phyloP scores from a whole-genome alignment of 2,888 invertebrate species.

The Xestobium rufovillosum region DNA sequence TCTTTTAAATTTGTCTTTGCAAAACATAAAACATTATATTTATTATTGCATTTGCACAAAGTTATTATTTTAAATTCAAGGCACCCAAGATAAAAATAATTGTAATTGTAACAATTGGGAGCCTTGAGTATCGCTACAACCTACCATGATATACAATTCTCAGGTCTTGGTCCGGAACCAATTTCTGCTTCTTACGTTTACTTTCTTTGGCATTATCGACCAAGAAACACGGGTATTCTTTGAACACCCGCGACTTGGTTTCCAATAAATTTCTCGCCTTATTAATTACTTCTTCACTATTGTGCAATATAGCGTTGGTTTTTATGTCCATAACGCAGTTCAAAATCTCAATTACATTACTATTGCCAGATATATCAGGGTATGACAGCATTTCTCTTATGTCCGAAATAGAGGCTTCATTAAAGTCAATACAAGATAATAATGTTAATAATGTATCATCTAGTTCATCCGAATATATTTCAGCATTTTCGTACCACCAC shows the following conservation, averaged over 20 bases:
- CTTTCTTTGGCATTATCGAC: no score
- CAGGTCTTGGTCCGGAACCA: no score
- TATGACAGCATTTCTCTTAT: conserved; percentile 32
- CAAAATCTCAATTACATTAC: conserved; percentile 27
- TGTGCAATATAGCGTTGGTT: conserved; percentile 14
- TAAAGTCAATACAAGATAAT: conserved; percentile 35
- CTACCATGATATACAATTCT: no score
- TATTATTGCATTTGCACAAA: no score
- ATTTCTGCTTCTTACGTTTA: no score
- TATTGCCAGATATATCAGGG: conserved; percentile 29
- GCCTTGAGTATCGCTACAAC: no score
- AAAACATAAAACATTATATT: no score
- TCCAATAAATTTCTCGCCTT: conserved; percentile 18
- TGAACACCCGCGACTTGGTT: conserved; percentile 17
- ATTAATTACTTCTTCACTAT: conserved; percentile 16
- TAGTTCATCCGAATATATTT: conserved; percentile 12
- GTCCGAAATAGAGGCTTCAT: conserved; percentile 24
- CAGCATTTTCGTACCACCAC: conserved; percentile 38
- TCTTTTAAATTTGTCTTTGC: no score
- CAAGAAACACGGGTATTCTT: conserved; percentile 25
- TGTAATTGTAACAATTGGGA: no score
- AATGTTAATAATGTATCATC: conserved; percentile 28
- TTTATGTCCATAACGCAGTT: conserved; percentile 25
- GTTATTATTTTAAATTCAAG: no score
- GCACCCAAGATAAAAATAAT: no score